A percentile compares a stretch with the other conserved stretches of the same genome.
phyloP scores from a whole-genome alignment of 2,888 invertebrate genomes.

The Tenthredo amoena region DNA sequence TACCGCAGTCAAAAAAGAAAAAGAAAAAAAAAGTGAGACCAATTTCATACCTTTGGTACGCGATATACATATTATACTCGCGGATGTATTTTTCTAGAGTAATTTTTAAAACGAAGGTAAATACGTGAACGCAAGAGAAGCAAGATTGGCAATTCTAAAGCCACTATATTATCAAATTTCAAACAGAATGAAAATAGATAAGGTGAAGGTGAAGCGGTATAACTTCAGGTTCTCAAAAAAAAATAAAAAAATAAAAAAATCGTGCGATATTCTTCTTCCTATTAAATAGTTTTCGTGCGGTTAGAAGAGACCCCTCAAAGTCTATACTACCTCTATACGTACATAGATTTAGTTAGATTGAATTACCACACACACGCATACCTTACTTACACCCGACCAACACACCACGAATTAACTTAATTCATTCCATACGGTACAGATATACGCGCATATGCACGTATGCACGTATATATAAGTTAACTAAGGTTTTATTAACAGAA shows the following conservation, averaged over 20 bases:
- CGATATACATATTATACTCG: not conserved
- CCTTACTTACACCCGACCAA: not conserved
- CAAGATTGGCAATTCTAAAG: not conserved
- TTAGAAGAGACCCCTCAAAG: no score
- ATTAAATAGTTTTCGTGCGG: not conserved
- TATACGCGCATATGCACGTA: not conserved
- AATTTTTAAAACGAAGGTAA: not conserved
- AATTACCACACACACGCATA: slow-evolving; percentile 9
- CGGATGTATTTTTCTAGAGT: not conserved
- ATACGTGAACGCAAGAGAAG: not conserved
- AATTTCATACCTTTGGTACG: no score
- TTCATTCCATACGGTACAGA: not conserved
- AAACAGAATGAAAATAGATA: not conserved
- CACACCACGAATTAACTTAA: not conserved
- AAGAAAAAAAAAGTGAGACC: not conserved
- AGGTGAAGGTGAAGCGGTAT: not conserved
- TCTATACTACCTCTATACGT: no score
- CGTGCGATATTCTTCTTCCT: not conserved
- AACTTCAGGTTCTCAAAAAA: not conserved
- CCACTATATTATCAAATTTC: not conserved
- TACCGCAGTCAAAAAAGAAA: no score
- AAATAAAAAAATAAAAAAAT: no score
- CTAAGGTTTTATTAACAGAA: not conserved
- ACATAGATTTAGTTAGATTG: not conserved
- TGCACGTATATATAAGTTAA: not conserved